Evolutionary conservation across 2,797 vertebrate genomes (phyloP).

Genomic region (Poecilia wingei): DNA sequence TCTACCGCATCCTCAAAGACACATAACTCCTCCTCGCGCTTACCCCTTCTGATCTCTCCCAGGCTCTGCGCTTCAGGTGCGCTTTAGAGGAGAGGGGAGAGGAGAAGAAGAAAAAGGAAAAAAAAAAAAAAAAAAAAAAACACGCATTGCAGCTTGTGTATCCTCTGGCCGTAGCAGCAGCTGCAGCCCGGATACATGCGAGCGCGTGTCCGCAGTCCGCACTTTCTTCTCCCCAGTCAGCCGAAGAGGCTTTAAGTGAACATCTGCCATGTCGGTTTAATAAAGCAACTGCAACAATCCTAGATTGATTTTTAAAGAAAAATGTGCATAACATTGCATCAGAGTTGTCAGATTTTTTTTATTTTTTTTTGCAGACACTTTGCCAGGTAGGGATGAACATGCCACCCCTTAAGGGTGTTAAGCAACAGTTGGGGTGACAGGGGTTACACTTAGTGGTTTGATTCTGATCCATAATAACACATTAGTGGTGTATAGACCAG

Average conservation of each 20-base stretch:
- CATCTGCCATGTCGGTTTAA: constrained; percentile 39
- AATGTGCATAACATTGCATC: constrained; percentile 51
- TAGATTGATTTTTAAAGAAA: neutral
- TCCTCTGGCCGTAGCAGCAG: constrained; percentile 56
- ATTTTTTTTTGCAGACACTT: constrained; percentile 34
- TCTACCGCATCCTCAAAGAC: constrained; percentile 27
- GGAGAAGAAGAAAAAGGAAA: no score
- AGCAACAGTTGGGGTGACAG: constrained; percentile 60
- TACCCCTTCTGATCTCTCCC: constrained; percentile 27
- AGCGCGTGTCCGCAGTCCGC: constrained; percentile 54
- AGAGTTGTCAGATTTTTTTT: constrained; percentile 42
- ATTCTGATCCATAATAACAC: constrained; percentile 1
- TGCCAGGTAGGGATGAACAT: constrained; percentile 36
- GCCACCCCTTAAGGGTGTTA: constrained; percentile 16
- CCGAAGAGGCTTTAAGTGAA: constrained; percentile 36
- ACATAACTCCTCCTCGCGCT: constrained; percentile 43
- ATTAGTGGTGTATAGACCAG: constrained; percentile 1
- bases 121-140: constrained; percentile 48
- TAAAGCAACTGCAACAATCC: constrained; percentile 19
- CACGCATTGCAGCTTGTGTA: constrained; percentile 80
- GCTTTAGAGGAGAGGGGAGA: constrained; percentile 49
- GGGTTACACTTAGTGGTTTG: constrained; percentile 29
- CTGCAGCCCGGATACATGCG: constrained; percentile 50
- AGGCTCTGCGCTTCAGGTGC: constrained; percentile 65
- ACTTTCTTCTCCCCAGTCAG: constrained; percentile 26